Evolutionary conservation across 1,140 invertebrate genomes (phyloP).

Genomic region (Apocrypta bakeri): DNA sequence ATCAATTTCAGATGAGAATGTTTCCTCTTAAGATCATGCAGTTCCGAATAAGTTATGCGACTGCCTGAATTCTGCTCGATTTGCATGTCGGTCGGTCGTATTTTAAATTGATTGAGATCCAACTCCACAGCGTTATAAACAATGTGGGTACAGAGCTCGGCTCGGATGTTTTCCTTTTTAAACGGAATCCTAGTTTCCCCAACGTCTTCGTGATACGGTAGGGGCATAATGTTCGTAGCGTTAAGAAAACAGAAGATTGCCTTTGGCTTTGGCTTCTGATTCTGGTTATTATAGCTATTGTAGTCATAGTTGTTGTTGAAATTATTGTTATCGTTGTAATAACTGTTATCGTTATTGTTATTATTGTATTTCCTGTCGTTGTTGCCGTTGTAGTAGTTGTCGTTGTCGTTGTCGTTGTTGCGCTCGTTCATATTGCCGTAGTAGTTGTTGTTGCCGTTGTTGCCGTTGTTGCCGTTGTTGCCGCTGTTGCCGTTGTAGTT

Average conservation of each 20-base stretch:
- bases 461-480: background rate
- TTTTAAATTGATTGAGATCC: background rate
- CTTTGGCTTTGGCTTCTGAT: background rate
- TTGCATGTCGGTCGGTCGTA: background rate
- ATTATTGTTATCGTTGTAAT: background rate
- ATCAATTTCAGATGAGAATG: background rate
- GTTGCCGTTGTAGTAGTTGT: background rate
- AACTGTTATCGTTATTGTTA: background rate
- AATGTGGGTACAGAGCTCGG: constrained; percentile 17
- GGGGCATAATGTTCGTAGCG: background rate
- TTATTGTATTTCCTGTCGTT: background rate
- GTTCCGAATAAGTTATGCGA: background rate
- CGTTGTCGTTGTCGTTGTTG: background rate
- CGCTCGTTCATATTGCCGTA: no score
- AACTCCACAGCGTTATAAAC: background rate
- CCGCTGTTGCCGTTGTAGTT: background rate
- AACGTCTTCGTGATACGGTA: background rate
- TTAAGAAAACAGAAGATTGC: background rate
- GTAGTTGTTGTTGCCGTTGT: background rate
- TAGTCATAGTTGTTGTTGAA: background rate
- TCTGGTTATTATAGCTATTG: background rate
- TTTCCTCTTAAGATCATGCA: background rate
- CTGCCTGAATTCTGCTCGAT: background rate
- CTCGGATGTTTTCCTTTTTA: background rate
- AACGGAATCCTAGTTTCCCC: background rate